These are phyloP conservation scores for Nettapus auritus DNA, from an alignment of 2,113 vertebrate species.

Conservation along the genomic window DNA sequence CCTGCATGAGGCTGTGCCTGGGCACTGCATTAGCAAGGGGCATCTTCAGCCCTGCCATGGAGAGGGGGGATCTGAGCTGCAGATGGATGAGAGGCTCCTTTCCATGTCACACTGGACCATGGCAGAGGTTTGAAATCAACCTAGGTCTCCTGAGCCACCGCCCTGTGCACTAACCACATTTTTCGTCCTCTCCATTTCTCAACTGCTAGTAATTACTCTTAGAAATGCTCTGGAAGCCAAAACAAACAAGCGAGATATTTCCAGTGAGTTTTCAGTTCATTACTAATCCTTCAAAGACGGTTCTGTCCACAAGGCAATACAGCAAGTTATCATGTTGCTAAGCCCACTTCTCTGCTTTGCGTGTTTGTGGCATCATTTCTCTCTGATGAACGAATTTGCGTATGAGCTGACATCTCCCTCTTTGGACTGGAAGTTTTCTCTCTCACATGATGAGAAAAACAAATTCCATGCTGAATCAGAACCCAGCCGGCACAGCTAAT, in stretches of 20 bases:
- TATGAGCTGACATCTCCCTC: not conserved
- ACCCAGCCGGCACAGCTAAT: not conserved
- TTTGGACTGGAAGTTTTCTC: not conserved
- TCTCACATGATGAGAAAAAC: conserved; percentile 30
- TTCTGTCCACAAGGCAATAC: not conserved
- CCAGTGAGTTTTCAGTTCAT: conserved; percentile 24
- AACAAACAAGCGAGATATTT: conserved; percentile 28
- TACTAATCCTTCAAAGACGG: not conserved
- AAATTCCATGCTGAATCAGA: not conserved
- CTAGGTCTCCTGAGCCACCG: not conserved
- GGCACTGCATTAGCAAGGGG: not conserved
- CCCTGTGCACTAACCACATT: not conserved
- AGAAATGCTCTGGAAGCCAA: conserved; percentile 36
- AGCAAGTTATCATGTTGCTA: not conserved
- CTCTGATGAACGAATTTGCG: not conserved
- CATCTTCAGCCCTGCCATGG: not conserved
- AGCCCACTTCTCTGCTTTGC: not conserved
- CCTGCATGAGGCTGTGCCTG: not conserved
- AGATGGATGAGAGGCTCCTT: not conserved
- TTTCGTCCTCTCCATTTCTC: not conserved
- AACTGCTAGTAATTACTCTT: conserved; percentile 4
- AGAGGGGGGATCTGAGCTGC: not conserved
- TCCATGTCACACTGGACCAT: not conserved
- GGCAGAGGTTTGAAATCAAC: conserved; percentile 17
- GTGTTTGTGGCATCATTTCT: not conserved